Conservation (phyloP, 2,888 invertebrate genomes). For the Drosophila testacea region DNA sequence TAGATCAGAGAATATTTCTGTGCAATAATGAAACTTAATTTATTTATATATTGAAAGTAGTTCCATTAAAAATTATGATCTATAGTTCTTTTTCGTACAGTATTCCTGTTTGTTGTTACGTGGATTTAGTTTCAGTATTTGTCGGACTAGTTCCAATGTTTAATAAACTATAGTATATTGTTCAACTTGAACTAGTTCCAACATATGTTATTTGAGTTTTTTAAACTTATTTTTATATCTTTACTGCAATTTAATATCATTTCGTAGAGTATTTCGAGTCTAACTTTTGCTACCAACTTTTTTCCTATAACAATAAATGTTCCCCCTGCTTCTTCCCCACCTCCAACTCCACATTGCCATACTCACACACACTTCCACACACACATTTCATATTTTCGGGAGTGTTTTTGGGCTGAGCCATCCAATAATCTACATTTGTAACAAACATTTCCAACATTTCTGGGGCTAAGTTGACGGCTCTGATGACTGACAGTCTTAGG, state of each 20-base stretch:
- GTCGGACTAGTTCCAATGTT: too few species aligned
- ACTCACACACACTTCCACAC: background rate
- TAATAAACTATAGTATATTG: too few species aligned
- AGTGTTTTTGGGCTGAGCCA: slow-evolving; percentile 32
- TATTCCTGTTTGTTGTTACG: too few species aligned
- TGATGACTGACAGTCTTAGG: slow-evolving; percentile 33
- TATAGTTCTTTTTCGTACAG: too few species aligned
- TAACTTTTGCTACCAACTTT: background rate
- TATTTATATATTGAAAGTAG: too few species aligned
- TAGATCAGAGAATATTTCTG: too few species aligned
- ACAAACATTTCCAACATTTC: slow-evolving; percentile 56
- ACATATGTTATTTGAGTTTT: background rate
- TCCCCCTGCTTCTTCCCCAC: background rate
- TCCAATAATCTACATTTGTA: slow-evolving; percentile 55
- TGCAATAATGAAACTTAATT: too few species aligned
- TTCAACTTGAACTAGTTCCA: background rate
- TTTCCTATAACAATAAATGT: slow-evolving; percentile 23
- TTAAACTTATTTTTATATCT: background rate
- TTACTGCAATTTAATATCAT: background rate
- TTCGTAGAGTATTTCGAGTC: slow-evolving; percentile 42
- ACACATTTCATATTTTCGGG: slow-evolving; percentile 40
- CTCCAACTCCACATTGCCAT: background rate
- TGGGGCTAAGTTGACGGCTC: slow-evolving; percentile 49
- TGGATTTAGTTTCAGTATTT: too few species aligned
- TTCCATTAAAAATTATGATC: too few species aligned